Base-by-base conservation (phyloP, 2,797 vertebrate species). In the Falco biarmicus region DNA sequence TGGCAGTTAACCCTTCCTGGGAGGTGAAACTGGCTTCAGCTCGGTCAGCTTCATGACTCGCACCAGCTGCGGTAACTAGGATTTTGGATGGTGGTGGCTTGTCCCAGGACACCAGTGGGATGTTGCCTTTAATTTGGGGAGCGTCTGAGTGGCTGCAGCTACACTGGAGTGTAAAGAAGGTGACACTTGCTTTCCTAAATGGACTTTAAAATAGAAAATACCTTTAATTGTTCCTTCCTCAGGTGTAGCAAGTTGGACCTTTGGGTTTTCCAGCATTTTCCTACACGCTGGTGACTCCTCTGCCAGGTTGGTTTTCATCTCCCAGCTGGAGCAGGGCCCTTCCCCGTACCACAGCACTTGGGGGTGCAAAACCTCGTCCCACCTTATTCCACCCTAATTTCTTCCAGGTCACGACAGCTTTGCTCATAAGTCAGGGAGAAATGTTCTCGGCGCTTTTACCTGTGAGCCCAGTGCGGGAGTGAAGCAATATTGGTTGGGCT, bases 401-500 rank as follows among this genome's bases (percentile, higher is more conserved):
- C 92, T 61, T 78, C 76, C 92, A 77, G 93, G 84, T 89, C 76
- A 68, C 10, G 5, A 8, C 4, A 9, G 71, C 92, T 89, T 57
- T 59, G 76, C 73, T 88, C 89, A 71, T 94, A 85, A 91, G 92
- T 97, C 91, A 93, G 57, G 61, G 68, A 59, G 76, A 68, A 45
- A 84, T 93, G 88, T 93, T 89, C 64, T 85, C 64, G 6, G 82
- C 0, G 0, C 39, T 41, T 51, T 61, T 57, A 73, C 86, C 84
- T 83, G 64, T 0, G 7, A 83, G 65, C 50, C 86, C 0, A 1
- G 26, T 0, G 0, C 15, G 39, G 37, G 48, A 57, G 24, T 47
- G 43, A 34, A 37, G 45, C 0, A 6, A 13, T 41, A 19, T 45
- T 28, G 75, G 9, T 13, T 39, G 89, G 75, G 82, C 95, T 4